Evolutionary conservation across 1,140 invertebrate genomes (phyloP).

Genomic region (Metaphire vulgaris): DNA sequence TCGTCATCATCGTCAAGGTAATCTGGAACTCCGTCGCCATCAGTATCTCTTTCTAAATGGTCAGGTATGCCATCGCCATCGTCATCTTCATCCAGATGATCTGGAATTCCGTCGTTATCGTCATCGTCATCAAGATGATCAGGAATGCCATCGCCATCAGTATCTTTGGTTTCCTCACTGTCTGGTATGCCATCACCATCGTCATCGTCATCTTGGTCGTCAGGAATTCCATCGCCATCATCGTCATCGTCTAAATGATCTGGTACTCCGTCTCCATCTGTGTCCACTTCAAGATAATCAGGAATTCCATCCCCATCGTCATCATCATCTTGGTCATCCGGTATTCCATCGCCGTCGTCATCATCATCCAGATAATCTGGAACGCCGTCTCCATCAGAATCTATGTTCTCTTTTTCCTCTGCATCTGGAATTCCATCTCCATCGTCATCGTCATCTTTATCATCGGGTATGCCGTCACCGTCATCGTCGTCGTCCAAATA

Average conservation of each 20-base stretch:
- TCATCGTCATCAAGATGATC: no score
- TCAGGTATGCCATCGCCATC: conserved; percentile 42
- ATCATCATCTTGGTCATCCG: conserved; percentile 40
- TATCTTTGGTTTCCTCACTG: conserved; percentile 27
- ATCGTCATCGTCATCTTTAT: conserved; percentile 25
- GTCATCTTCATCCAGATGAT: no score
- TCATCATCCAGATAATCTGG: conserved; percentile 30
- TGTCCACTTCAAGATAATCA: conserved; percentile 36
- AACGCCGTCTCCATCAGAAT: conserved; percentile 40
- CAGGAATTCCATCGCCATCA: conserved; percentile 46
- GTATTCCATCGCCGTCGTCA: conserved; percentile 35
- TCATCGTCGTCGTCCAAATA: conserved; percentile 31
- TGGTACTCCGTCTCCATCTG: conserved; percentile 41
- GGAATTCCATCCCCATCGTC: conserved; percentile 43
- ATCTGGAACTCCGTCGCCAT: no score
- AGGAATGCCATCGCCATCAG: conserved; percentile 32
- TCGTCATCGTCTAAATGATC: conserved; percentile 38
- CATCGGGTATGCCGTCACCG: conserved; percentile 34
- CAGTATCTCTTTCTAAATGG: no score
- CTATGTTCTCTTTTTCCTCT: conserved; percentile 26
- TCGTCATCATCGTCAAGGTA: no score
- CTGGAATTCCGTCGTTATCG: no score
- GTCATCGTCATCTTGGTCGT: conserved; percentile 34
- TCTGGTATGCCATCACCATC: conserved; percentile 45
- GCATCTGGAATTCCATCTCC: conserved; percentile 12